Percentiles rank a stretch among this genome's conserved stretches.
These are phyloP conservation scores for Rhea pennata DNA, from an alignment of 2,113 vertebrate genomes.

Conservation along the genomic window DNA sequence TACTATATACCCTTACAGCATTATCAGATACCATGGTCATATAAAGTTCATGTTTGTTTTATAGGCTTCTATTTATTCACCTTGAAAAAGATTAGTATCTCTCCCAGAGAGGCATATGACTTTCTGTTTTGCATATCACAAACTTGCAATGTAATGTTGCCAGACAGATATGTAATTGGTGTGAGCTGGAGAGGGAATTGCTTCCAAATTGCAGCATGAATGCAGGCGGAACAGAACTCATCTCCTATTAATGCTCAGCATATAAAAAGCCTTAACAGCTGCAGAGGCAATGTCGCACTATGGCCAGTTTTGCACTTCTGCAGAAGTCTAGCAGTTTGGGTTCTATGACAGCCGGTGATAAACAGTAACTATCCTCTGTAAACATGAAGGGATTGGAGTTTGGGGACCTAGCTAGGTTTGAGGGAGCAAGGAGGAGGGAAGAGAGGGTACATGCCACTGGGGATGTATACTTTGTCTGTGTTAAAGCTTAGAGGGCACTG, in stretches of 20 bases:
- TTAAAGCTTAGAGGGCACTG: neutral
- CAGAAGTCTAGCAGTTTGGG: neutral
- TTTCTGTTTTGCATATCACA: neutral
- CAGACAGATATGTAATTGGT: neutral
- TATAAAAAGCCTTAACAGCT: slow-evolving; percentile 1
- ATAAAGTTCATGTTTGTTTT: neutral
- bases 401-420: neutral
- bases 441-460: fast-evolving
- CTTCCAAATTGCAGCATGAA: neutral
- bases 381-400: neutral
- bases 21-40: neutral
- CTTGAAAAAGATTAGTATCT: neutral
- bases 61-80: neutral
- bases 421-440: neutral
- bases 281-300: neutral
- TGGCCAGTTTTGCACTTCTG: neutral
- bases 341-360: neutral
- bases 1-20: fast-evolving
- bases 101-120: neutral
- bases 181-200: neutral
- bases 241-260: neutral
- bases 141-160: neutral
- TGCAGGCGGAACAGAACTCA: neutral
- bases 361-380: neutral
- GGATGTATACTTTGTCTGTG: neutral